These are phyloP conservation scores for Tupaia chinensis DNA, from an alignment of 2,113 vertebrate species.

Conservation along the genomic window DNA sequence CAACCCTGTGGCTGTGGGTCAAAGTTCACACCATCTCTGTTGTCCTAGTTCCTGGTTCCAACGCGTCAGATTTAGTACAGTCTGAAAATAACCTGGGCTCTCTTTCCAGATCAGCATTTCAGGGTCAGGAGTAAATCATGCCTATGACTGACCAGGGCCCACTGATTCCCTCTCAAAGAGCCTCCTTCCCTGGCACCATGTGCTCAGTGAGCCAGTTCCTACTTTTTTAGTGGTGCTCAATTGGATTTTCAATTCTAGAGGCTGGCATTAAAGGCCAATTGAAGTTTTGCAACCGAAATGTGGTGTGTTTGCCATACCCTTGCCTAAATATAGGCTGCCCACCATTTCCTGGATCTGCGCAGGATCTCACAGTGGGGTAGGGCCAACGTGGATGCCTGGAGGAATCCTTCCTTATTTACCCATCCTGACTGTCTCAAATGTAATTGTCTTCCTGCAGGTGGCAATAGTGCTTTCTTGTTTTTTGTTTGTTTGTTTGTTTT, in stretches of 20 bases:
- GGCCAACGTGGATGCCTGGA: not conserved
- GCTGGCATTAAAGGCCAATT: not conserved
- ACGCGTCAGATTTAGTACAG: constrained; percentile 67
- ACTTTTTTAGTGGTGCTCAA: not conserved
- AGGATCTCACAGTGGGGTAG: not conserved
- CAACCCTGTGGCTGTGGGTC: constrained; percentile 34
- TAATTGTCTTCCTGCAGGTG: not conserved
- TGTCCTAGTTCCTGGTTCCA: not conserved
- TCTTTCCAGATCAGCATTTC: constrained; percentile 44
- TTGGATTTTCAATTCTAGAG: not conserved
- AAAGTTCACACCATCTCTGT: constrained; percentile 35
- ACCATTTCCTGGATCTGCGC: not conserved
- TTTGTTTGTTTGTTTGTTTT: too few relatives aligned
- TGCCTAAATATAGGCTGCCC: constrained; percentile 59
- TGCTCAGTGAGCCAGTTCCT: not conserved
- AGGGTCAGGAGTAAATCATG: constrained; percentile 44
- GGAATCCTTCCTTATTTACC: constrained; percentile 11
- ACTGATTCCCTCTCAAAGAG: not conserved
- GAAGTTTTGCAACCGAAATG: constrained; percentile 55
- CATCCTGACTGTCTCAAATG: not conserved
- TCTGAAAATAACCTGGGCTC: constrained; percentile 72
- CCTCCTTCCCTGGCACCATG: not conserved
- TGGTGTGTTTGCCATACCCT: not conserved
- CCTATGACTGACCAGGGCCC: not conserved
- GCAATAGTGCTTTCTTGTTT: not conserved